Conservation (phyloP, 1,140 invertebrate species). For the Holcopasites calliopsidis region DNA sequence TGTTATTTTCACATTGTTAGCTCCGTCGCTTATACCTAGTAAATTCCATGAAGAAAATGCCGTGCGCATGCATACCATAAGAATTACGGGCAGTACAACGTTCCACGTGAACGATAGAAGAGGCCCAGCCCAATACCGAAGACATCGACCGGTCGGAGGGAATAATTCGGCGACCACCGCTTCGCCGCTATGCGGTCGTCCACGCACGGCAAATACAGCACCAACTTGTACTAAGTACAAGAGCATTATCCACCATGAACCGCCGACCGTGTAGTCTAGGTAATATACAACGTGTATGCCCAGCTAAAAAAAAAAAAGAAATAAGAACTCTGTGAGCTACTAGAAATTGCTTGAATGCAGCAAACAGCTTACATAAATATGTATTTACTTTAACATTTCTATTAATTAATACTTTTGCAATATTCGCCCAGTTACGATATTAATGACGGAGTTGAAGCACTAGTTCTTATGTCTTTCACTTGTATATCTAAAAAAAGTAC, state of each 20-base stretch:
- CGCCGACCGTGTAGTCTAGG: slow-evolving; percentile 89
- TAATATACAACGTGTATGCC: slow-evolving; percentile 93
- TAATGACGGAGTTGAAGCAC: slow-evolving; percentile 55
- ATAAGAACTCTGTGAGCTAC: neutral
- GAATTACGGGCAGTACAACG: slow-evolving; percentile 87
- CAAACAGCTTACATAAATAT: neutral
- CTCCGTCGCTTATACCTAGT: neutral
- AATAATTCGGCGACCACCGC: slow-evolving; percentile 87
- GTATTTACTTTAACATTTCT: neutral
- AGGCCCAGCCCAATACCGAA: slow-evolving; percentile 83
- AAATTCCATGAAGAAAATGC: neutral
- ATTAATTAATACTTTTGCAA: slow-evolving; percentile 1
- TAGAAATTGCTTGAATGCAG: no score
- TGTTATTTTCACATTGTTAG: slow-evolving; percentile 64
- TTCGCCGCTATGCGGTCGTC: slow-evolving; percentile 91
- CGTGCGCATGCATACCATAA: slow-evolving; percentile 82
- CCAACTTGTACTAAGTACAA: slow-evolving; percentile 88
- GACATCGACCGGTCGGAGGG: slow-evolving; percentile 79
- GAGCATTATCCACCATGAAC: slow-evolving; percentile 91
- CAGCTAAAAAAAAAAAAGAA: slow-evolving; percentile 80
- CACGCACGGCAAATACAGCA: slow-evolving; percentile 90
- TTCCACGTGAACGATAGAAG: slow-evolving; percentile 94
- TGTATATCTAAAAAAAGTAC: slow-evolving; percentile 84
- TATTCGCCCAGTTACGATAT: slow-evolving; percentile 4
- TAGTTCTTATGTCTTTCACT: slow-evolving; percentile 69